Conservation (phyloP, 2,113 vertebrate species). For the Callionymus lyra region DNA sequence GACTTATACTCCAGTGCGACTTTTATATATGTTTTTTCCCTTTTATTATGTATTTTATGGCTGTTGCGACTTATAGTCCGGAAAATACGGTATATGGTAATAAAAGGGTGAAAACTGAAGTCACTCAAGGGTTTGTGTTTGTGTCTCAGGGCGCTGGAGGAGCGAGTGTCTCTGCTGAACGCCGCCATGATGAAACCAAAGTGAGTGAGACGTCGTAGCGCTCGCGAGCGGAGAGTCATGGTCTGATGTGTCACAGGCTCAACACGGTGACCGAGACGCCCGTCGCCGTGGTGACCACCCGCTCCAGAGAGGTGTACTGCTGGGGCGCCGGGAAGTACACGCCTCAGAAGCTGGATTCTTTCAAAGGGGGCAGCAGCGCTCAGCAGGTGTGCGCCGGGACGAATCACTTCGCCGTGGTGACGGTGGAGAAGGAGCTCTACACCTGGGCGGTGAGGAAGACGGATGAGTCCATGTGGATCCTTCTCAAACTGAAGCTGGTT, state of each 20-base stretch:
- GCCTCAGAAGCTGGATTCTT: constrained; percentile 90
- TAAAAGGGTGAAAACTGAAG: too few species aligned
- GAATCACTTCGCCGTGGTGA: constrained; percentile 95
- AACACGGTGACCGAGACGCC: constrained; percentile 79
- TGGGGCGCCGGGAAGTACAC: constrained; percentile 97
- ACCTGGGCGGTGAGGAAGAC: constrained; percentile 89
- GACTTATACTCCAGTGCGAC: too few species aligned
- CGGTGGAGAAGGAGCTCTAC: constrained; percentile 96
- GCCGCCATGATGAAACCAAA: constrained; percentile 88
- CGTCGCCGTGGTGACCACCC: constrained; percentile 92
- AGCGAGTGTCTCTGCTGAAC: constrained; percentile 84
- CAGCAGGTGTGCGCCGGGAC: constrained; percentile 94
- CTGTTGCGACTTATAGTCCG: too few species aligned
- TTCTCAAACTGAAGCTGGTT: not conserved
- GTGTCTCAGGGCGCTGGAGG: constrained; percentile 80
- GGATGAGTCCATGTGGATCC: not conserved
- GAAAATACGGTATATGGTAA: too few species aligned
- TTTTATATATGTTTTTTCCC: too few species aligned
- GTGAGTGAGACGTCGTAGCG: constrained; percentile 54
- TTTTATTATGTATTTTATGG: too few species aligned
- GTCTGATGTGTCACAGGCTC: constrained; percentile 61
- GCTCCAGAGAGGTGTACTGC: constrained; percentile 92
- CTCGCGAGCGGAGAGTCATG: not conserved
- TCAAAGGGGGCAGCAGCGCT: constrained; percentile 90
- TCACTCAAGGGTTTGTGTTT: too few species aligned